Base-by-base conservation (phyloP, 2,888 invertebrate species). In the Agrypnus murinus region DNA sequence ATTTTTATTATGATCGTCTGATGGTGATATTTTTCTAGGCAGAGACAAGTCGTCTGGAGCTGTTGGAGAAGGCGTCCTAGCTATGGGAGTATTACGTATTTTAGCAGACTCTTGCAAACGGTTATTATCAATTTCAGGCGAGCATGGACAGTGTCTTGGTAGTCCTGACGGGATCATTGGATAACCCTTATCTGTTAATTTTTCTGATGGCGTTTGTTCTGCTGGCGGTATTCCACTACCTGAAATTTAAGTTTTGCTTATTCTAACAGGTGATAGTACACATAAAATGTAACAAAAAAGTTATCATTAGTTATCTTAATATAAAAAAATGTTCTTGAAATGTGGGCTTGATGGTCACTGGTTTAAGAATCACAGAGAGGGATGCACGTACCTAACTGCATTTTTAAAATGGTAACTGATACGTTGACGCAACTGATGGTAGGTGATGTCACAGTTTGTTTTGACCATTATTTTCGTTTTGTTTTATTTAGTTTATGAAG, bases 31-130 rank as follows among this genome's bases (percentile, higher is more conserved):
- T 66, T 74, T 77, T 38, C 82, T 81, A 0, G 80, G 66, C 46
- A 84, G 72, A 0, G 84, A 84, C 6, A 85, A 76, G 72, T 85
- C 85, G 64, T 85, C 82, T 0, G 85, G 85, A 10, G 83, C 81
- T 10, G 83, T 83, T 7, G 85, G 84, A 7, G 84, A 84, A 8
- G 84, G 72, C 45, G 83, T 79, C 32, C 81, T 75, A 0, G 84
- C 82, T 67, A 77, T 79, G 0, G 34, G 36, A 12, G 32, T 40
- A 46, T 32, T 71, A 12, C 15, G 60, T 19, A 50, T 34, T 40
- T 53, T 67, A 81, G 9, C 82, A 79, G 19, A 81, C 82, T 25
- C 84, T 83, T 14, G 84, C 81, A 25, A 82, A 65, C 46, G 82
- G 79, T 25, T 78, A 53, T 77, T 81, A 48, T 79, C 81, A 3